These are phyloP conservation scores for Agriopis aurantiaria DNA, from an alignment of 2,888 invertebrate genomes.

Conservation along the genomic window DNA sequence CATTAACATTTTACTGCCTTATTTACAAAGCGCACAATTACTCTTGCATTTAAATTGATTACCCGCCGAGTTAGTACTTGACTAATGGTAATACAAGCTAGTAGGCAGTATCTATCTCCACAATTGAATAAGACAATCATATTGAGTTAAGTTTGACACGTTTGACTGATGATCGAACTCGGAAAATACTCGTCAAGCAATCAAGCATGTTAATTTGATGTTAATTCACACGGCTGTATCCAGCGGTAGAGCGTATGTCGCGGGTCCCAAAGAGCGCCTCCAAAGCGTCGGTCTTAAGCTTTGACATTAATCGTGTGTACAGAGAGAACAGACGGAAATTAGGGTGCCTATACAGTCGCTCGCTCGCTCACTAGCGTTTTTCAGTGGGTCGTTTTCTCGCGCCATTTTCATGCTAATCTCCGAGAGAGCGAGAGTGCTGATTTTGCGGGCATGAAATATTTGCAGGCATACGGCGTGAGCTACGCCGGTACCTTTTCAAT, in stretches of 20 bases:
- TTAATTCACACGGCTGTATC: constrained; percentile 36
- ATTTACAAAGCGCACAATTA: constrained; percentile 80
- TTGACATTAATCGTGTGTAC: constrained; percentile 61
- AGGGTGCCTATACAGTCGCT: constrained; percentile 48
- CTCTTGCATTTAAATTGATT: constrained; percentile 77
- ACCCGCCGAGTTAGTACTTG: constrained; percentile 55
- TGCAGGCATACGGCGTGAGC: constrained; percentile 61
- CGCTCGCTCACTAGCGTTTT: constrained; percentile 48
- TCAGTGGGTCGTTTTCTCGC: constrained; percentile 66
- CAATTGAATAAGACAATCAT: constrained; percentile 4
- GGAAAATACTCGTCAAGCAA: constrained; percentile 35
- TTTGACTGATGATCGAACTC: constrained; percentile 35
- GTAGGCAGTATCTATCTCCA: background rate
- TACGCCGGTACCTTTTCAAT: constrained; percentile 73
- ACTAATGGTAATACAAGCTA: constrained; percentile 51
- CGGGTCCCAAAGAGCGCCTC: constrained; percentile 39
- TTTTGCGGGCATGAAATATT: constrained; percentile 76
- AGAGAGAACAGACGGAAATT: constrained; percentile 62
- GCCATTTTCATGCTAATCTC: constrained; percentile 80
- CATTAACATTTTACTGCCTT: constrained; percentile 80
- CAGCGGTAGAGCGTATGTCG: constrained; percentile 39
- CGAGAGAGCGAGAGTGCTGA: constrained; percentile 69
- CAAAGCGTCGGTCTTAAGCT: constrained; percentile 61
- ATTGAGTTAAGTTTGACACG: constrained; percentile 29
- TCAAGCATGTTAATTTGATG: constrained; percentile 40